Percentiles rank a stretch among this genome's conserved stretches.
phyloP scores from a whole-genome alignment of 2,113 vertebrate genomes.

The Brienomyrus brachyistius region DNA sequence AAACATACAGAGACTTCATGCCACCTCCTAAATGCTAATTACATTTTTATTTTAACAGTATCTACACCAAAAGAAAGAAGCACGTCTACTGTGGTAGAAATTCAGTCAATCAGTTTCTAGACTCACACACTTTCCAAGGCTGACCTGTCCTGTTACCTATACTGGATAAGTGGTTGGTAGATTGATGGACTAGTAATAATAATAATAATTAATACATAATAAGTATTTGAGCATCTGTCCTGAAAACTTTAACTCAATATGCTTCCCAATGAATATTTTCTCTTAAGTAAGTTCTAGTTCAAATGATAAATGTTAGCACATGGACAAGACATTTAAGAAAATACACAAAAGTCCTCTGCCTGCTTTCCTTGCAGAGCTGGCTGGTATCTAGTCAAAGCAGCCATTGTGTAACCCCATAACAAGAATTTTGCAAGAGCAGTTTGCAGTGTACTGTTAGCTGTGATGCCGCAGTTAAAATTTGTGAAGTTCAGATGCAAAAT shows the following conservation, averaged over 20 bases:
- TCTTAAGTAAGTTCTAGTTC: not conserved
- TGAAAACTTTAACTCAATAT: not conserved
- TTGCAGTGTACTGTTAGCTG: slow-evolving; percentile 39
- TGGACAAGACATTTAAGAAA: not conserved
- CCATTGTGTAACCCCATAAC: slow-evolving; percentile 28
- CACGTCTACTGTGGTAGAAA: not conserved
- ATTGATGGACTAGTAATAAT: not conserved
- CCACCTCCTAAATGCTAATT: slow-evolving; percentile 5
- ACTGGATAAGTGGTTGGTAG: not conserved
- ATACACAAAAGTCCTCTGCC: not conserved
- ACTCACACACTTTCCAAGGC: not conserved
- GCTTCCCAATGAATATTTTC: not conserved
- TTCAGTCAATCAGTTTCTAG: not conserved
- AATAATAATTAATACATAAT: not conserved
- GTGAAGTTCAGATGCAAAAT: slow-evolving; percentile 38
- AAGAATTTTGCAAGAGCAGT: slow-evolving; percentile 39
- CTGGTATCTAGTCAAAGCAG: slow-evolving; percentile 34
- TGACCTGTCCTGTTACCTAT: not conserved
- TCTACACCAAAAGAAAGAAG: not conserved
- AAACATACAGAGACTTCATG: not conserved
- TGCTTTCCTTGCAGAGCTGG: not conserved
- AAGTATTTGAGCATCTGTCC: not conserved
- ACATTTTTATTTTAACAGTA: not conserved
- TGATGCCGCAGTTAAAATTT: slow-evolving; percentile 45
- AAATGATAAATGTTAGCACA: not conserved